A percentile compares a stretch with the other conserved stretches of the same genome.
Conservation (phyloP, 2,113 vertebrate species). For the Meles meles region DNA sequence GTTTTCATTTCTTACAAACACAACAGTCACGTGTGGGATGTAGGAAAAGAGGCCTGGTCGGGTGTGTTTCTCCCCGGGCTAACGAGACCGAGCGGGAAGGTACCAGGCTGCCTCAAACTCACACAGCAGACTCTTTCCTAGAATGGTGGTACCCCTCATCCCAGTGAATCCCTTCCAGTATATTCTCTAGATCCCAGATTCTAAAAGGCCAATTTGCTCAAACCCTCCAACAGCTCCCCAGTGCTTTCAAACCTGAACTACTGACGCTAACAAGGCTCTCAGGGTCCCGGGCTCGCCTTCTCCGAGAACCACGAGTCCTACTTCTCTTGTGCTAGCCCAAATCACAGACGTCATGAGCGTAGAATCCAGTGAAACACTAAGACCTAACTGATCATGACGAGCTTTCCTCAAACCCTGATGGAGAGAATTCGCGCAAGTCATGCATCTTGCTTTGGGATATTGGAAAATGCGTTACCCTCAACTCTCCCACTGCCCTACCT, state of each 20-base stretch:
- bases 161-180: not conserved
- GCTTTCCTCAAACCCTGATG: not conserved
- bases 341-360: not conserved
- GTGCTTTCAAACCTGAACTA: not conserved
- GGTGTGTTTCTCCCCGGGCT: not conserved
- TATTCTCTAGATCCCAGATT: not conserved
- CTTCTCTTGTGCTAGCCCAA: not conserved
- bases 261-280: accelerated
- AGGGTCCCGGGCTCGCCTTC: accelerated
- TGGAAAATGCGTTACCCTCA: accelerated
- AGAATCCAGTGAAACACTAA: not conserved
- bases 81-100: not conserved
- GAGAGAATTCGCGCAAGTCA: not conserved
- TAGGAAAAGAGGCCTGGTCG: no score
- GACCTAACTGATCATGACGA: not conserved
- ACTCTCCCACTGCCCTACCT: not conserved
- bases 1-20: not conserved
- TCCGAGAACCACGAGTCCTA: accelerated
- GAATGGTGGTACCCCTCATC: accelerated
- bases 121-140: not conserved
- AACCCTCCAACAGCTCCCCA: not conserved
- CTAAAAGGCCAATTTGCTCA: not conserved
- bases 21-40: accelerated
- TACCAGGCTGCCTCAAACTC: not conserved
- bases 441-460: accelerated